Conservation (phyloP, 2,113 vertebrate species). For the Ctenodactylus gundi region DNA sequence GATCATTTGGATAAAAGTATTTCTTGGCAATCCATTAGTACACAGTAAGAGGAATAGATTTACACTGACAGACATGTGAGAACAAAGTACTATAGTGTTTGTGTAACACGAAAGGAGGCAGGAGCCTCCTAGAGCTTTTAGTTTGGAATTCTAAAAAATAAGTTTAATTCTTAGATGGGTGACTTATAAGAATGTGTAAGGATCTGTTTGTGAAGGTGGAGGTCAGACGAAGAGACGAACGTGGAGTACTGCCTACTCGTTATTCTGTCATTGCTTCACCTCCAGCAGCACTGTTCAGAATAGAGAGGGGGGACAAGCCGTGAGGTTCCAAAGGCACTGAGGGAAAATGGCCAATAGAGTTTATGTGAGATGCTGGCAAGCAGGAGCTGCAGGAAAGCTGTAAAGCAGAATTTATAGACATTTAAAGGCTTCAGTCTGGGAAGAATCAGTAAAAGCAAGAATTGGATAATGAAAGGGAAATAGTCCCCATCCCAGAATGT, state of each 20-base stretch:
- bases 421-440: conserved; percentile 6
- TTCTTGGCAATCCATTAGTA: background rate
- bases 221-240: conserved; percentile 44
- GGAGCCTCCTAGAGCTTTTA: background rate
- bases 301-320: background rate
- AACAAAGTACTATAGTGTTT: background rate
- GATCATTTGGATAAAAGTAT: background rate
- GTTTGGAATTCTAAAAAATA: background rate
- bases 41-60: background rate
- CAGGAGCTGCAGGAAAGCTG: background rate
- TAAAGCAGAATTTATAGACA: conserved; percentile 11
- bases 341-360: background rate
- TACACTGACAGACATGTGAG: background rate
- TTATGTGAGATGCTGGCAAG: background rate
- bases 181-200: conserved; percentile 6
- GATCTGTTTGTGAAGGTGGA: conserved; percentile 20
- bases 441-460: conserved; percentile 45
- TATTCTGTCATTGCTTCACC: conserved; percentile 9
- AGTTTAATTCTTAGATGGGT: conserved; percentile 14
- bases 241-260: background rate
- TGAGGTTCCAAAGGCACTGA: conserved; percentile 3
- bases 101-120: background rate
- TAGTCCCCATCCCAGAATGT: background rate
- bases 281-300: background rate
- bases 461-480: background rate